A percentile compares a stretch with the other conserved stretches of the same genome.
phyloP scores from a whole-genome alignment of 2,888 invertebrate genomes.

The Aphidius colemani region DNA sequence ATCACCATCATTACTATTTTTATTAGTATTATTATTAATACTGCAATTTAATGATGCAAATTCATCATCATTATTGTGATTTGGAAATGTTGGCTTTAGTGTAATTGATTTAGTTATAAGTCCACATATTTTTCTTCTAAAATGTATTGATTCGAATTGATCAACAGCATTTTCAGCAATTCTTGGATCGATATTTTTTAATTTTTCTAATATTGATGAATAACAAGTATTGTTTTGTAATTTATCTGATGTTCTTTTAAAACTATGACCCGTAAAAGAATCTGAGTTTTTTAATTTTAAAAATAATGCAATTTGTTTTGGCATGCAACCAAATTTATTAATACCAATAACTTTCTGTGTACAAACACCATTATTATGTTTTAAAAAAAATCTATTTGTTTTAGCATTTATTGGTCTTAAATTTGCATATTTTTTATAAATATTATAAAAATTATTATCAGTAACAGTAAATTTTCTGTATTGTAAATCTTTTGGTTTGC shows the following conservation, averaged over 20 bases:
- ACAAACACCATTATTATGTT: conserved; percentile 19
- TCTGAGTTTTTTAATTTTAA: conserved; percentile 21
- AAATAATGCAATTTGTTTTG: conserved; percentile 31
- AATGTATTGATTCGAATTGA: no score
- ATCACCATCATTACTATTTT: no score
- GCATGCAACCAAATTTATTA: conserved; percentile 33
- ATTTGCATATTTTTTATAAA: conserved; percentile 23
- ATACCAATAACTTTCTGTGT: conserved; percentile 33
- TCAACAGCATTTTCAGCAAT: no score
- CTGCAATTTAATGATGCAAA: no score
- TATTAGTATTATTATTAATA: no score
- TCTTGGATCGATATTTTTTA: neutral
- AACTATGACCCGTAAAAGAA: neutral
- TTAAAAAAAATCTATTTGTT: conserved; percentile 22
- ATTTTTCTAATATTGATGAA: neutral
- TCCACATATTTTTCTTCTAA: no score
- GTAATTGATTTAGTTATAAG: no score
- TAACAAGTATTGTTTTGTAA: neutral
- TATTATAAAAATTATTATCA: conserved; percentile 25
- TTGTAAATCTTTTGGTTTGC: conserved; percentile 17
- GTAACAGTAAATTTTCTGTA: conserved; percentile 22
- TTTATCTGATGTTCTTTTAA: neutral
- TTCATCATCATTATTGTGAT: no score
- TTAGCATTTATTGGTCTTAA: conserved; percentile 17
- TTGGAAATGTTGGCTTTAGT: no score